Percentiles rank a stretch among this genome's conserved stretches.
These are phyloP conservation scores for Cyprinella venusta DNA, from an alignment of 2,797 vertebrate species.

Conservation along the genomic window DNA sequence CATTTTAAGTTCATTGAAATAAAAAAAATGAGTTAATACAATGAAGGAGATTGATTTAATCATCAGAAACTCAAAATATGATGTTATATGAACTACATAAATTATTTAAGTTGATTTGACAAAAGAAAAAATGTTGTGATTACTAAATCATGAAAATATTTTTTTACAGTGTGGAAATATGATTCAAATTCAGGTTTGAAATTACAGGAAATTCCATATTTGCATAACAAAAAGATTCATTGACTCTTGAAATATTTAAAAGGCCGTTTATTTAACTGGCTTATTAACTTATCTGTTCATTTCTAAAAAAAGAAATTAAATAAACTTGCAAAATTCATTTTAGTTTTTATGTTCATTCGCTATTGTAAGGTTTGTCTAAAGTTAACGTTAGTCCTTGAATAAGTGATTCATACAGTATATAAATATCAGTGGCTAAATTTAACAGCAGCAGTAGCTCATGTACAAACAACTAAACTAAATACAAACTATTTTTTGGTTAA, in stretches of 20 bases:
- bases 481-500: slow-evolving; percentile 13
- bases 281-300: background rate
- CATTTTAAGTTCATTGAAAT: too few relatives aligned
- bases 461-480: slow-evolving; percentile 17
- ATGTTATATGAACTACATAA: too few relatives aligned
- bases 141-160: too few relatives aligned
- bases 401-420: background rate
- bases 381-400: background rate
- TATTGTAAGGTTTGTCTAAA: background rate
- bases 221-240: too few relatives aligned
- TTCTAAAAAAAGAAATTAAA: background rate
- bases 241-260: background rate
- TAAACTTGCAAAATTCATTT: background rate
- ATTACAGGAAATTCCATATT: too few relatives aligned
- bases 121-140: too few relatives aligned
- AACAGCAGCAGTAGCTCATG: background rate
- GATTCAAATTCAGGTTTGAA: background rate
- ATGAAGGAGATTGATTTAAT: too few relatives aligned
- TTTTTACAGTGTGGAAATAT: background rate
- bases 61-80: too few relatives aligned
- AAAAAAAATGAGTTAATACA: too few relatives aligned
- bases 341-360: background rate
- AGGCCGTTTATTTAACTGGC: background rate
- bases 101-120: too few relatives aligned
- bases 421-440: background rate